These are phyloP conservation scores for Argopecten irradians DNA, from an alignment of 1,140 invertebrate species.

Conservation along the genomic window DNA sequence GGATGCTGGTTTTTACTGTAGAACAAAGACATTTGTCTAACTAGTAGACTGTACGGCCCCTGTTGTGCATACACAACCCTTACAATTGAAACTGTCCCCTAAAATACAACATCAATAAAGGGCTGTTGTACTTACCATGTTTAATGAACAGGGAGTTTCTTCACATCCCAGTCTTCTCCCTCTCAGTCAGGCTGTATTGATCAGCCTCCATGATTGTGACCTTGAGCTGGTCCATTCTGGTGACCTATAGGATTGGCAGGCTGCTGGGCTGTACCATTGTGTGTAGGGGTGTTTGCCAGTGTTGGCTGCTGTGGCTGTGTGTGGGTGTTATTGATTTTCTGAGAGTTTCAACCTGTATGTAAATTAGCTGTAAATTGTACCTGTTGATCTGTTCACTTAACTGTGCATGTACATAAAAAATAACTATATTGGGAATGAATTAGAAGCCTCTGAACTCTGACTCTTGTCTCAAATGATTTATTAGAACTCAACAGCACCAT, in stretches of 20 bases:
- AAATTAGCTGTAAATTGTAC: not conserved
- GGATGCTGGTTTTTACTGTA: not conserved
- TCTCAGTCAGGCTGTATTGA: not conserved
- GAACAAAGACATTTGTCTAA: not conserved
- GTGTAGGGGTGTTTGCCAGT: not conserved
- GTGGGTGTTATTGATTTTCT: not conserved
- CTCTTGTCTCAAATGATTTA: too few relatives aligned
- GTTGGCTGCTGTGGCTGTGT: constrained; percentile 13
- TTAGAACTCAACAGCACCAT: too few relatives aligned
- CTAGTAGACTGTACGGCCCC: not conserved
- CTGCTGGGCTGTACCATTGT: not conserved
- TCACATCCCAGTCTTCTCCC: not conserved
- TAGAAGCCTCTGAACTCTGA: too few relatives aligned
- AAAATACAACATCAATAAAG: not conserved
- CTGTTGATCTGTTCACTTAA: not conserved
- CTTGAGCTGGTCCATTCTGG: not conserved
- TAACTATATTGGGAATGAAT: not conserved
- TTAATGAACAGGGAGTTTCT: not conserved
- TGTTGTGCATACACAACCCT: not conserved
- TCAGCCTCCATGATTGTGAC: constrained; percentile 20
- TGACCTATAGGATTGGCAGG: constrained; percentile 1
- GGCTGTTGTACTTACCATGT: not conserved
- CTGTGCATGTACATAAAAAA: not conserved
- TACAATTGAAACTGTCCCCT: not conserved
- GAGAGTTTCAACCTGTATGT: not conserved